Conservation (phyloP, 2,113 vertebrate genomes). For the Clarias magur region DNA sequence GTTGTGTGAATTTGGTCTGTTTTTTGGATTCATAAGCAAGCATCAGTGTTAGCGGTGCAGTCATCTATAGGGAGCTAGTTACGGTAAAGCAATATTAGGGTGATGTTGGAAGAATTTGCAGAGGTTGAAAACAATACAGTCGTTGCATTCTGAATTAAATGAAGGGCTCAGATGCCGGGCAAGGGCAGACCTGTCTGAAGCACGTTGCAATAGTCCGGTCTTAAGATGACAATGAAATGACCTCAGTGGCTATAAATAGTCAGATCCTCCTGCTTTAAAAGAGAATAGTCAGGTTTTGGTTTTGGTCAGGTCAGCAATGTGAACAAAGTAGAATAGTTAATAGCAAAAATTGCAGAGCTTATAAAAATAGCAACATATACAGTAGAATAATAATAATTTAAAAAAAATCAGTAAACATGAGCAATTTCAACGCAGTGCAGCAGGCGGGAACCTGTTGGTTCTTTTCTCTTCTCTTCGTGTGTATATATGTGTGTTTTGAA, state of each 20-base stretch:
- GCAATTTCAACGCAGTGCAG: background rate
- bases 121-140: background rate
- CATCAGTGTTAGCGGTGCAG: background rate
- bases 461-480: background rate
- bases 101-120: background rate
- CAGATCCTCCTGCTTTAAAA: background rate
- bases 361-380: background rate
- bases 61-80: background rate
- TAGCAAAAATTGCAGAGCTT: background rate
- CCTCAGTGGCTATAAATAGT: background rate
- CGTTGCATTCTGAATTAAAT: background rate
- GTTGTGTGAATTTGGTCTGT: background rate
- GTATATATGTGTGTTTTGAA: constrained; percentile 32
- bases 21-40: background rate
- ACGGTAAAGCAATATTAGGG: background rate
- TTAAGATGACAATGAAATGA: background rate
- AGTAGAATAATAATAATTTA: background rate
- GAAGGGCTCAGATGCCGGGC: background rate
- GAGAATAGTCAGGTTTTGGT: background rate
- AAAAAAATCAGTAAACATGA: background rate
- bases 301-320: background rate
- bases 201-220: background rate
- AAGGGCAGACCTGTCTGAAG: background rate
- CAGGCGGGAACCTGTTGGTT: background rate
- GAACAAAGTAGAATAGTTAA: background rate